Evolutionary conservation across 2,797 vertebrate genomes (phyloP).

Genomic region (Brotogeris chrysoptera): DNA sequence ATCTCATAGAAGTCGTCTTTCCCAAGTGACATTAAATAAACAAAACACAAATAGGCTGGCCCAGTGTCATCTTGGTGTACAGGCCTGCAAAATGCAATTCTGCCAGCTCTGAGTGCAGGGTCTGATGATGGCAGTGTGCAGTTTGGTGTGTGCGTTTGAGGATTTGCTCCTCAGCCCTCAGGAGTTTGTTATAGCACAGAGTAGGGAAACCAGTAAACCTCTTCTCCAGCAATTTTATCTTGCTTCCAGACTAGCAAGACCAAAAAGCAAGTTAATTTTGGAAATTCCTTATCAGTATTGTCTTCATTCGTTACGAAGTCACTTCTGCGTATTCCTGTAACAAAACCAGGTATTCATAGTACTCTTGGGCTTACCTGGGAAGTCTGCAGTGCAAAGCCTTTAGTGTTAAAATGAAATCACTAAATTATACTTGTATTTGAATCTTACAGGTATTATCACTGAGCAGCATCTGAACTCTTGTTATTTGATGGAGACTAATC

Average conservation of each 20-base stretch:
- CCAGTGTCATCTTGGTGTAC: not conserved
- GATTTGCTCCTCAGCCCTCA: not conserved
- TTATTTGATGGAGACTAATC: not conserved
- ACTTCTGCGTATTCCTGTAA: not conserved
- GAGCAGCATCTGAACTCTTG: not conserved
- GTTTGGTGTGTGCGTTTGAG: not conserved
- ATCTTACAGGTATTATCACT: not conserved
- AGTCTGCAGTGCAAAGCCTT: not conserved
- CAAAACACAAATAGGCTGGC: not conserved
- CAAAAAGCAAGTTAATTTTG: not conserved
- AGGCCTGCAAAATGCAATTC: not conserved
- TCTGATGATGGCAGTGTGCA: not conserved
- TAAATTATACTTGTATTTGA: not conserved
- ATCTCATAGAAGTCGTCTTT: not conserved
- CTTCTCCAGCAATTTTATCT: not conserved
- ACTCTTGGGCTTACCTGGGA: not conserved
- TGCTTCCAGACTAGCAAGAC: not conserved
- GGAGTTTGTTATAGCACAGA: not conserved
- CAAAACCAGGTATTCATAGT: not conserved
- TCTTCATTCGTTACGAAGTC: not conserved
- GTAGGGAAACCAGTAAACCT: not conserved
- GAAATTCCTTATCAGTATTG: not conserved
- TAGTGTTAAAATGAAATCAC: not conserved
- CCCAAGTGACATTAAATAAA: not conserved
- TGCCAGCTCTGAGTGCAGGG: not conserved